Evolutionary conservation across 2,888 invertebrate species (phyloP), one percentile per base, ranked within the genome.

Genomic region (Folsomia candida): DNA sequence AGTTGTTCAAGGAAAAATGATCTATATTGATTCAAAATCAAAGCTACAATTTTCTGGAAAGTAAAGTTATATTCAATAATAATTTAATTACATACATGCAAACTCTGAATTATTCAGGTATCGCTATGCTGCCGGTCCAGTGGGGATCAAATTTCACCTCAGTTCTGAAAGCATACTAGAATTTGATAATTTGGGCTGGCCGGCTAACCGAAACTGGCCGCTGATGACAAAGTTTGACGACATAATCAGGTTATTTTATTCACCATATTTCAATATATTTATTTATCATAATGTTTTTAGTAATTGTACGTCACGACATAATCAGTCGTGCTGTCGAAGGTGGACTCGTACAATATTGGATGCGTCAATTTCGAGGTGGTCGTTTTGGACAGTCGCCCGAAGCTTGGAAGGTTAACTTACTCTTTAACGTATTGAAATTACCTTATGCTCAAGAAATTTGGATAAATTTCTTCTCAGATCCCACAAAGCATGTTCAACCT

Each of bases 261-360:
- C n/a, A n/a, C n/a, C n/a, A n/a, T n/a, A n/a, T n/a, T n/a, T n/a
- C n/a, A n/a, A n/a, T n/a, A n/a, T n/a, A n/a, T n/a, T n/a, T n/a
- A n/a, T n/a, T n/a, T n/a, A n/a, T n/a, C n/a, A n/a, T n/a, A n/a
- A n/a, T n/a, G n/a, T n/a, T n/a, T n/a, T n/a, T n/a, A n/a, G n/a
- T n/a, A n/a, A n/a, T n/a, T n/a, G n/a, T n/a, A n/a, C n/a, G n/a
- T n/a, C n/a, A 75, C 60, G 28, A 66, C 9, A 69, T 73, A 1
- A 64, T 76, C 0, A 62, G 51, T 24, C 67, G 72, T 18, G 76
- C 73, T 28, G 73, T 76, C 14, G 76, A 76, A 68, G 68, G 71
- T 64, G 75, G 76, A 3, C 29, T 76, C 2, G 70, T 75, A 1
- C 64, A 73, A 14, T 54, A 68, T 37, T 76, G 76, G 76, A 69